Base-by-base conservation (phyloP, 2,888 invertebrate genomes). In the Ectemnius cavifrons region DNA sequence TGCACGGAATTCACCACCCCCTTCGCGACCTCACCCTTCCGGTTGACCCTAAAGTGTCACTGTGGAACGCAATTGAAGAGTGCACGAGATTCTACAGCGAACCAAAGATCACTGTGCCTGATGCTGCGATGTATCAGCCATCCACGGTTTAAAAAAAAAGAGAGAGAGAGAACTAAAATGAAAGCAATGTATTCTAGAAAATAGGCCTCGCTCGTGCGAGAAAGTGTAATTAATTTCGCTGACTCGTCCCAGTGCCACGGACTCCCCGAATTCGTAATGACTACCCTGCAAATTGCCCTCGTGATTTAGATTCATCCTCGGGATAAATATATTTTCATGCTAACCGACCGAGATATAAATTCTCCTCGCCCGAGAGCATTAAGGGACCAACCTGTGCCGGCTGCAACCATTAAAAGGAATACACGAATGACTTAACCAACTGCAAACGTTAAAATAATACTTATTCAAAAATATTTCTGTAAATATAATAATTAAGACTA, bases 271-370 rank as follows among this genome's bases (percentile, higher is more conserved):
- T 28, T 52, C 18, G n/a, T 52, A 14, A 8, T 28, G 16, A 57
- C 49, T 61, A 67, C 60, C 73, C 47, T 58, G 45, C 13, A 57
- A 57, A 75, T 71, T 73, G 63, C 45, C 6, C 14, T 14, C 61
- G 58, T 75, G 75, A 81, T 75, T 75, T 78, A 75, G 20, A 37
- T 56, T 71, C n/a, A 28, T 64, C 49, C 45, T 56, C 46, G n/a
- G 13, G 23, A 18, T 16, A 60, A 59, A 45, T 45, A 61, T 58
- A 66, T 58, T 59, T 59, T 60, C 58, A 57, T 67, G 56, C 68
- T 79, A 80, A 81, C 70, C 59, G 64, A 49, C 59, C 11, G 4
- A 61, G 6, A 75, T 80, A 75, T 80, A 81, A 81, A 80, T 80
- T 75, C 37, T 14, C 62, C 37, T 14, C 59, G 13, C 56, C 72